Evolutionary conservation across 2,797 vertebrate genomes (phyloP), one percentile per base, ranked within the genome.

Genomic region (Petrocephalus schoutedeni): DNA sequence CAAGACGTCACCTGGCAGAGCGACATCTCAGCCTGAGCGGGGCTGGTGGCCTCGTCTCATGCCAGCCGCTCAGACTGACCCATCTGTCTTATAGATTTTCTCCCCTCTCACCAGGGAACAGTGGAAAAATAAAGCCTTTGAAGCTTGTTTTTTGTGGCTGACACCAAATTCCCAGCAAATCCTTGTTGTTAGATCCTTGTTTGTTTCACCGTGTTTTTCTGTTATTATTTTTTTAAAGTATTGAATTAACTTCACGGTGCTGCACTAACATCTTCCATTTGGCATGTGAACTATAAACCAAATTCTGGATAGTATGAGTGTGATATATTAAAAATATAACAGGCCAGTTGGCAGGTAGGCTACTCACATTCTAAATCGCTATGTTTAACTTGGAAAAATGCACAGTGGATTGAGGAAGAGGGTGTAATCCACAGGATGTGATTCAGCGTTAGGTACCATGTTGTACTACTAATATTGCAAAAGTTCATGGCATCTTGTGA

Each of bases 11-110:
- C 86, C 59, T 87, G 86, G 36, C 86, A 87, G 61, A 71, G 59
- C 45, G 61, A 71, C 36, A 12, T 61, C 58, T 4, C 32, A 21
- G 21, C 57, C 53, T 21, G 23, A 85, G 58, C 10, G 6, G 32
- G 45, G 85, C 58, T 64, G 56, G 23, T 57, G 21, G 85, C 61
- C 85, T 64, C 14, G 51, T 57, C 41, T 86, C 56, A 41, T 61
- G 85, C 85, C 85, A 86, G 21, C 36, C 59, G 19, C 57, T 41
- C 86, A 87, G 41, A 67, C 49, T 71, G 59, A 71, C 59, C 86
- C 86, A 67, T 87, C 86, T 71, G 86, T 87, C 86, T 87, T 49
- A 19, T 71, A 86, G 85, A 67, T 71, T 71, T 59, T 53, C 45
- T 87, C 21, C 41, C 21, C 10, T 71, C 61, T 87, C 86, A 87